These are phyloP conservation scores for Neodiprion pinetum DNA, from an alignment of 1,140 invertebrate species.

Conservation along the genomic window DNA sequence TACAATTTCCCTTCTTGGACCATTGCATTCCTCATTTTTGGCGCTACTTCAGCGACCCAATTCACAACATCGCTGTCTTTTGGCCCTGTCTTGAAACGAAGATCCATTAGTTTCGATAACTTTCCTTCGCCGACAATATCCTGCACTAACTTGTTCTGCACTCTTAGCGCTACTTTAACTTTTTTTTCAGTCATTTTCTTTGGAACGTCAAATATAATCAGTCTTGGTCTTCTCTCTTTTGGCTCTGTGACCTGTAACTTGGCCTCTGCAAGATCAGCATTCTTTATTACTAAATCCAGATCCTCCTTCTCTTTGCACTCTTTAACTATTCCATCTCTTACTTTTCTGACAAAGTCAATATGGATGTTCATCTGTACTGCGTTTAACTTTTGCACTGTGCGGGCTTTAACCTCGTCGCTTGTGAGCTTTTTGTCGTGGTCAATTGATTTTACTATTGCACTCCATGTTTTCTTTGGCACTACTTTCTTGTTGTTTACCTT, in stretches of 20 bases:
- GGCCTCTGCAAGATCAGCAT: neutral
- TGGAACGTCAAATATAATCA: constrained; percentile 13
- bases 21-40: constrained; percentile 13
- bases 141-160: neutral
- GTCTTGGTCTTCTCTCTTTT: constrained; percentile 10
- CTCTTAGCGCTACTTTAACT: neutral
- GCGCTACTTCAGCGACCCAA: constrained; percentile 10
- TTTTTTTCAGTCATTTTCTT: constrained; percentile 11
- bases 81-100: neutral
- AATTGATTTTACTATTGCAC: neutral
- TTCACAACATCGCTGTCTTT: neutral
- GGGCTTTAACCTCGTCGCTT: neutral
- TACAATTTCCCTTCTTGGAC: constrained; percentile 13
- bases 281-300: neutral
- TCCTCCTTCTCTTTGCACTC: neutral
- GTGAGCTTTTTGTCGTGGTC: neutral
- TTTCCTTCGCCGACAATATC: neutral
- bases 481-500: neutral
- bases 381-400: neutral
- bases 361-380: neutral
- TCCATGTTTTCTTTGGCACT: neutral
- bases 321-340: neutral
- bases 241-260: neutral
- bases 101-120: neutral
- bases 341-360: neutral